These are phyloP conservation scores for Seira ritae DNA, from an alignment of 2,888 invertebrate genomes.

Conservation along the genomic window DNA sequence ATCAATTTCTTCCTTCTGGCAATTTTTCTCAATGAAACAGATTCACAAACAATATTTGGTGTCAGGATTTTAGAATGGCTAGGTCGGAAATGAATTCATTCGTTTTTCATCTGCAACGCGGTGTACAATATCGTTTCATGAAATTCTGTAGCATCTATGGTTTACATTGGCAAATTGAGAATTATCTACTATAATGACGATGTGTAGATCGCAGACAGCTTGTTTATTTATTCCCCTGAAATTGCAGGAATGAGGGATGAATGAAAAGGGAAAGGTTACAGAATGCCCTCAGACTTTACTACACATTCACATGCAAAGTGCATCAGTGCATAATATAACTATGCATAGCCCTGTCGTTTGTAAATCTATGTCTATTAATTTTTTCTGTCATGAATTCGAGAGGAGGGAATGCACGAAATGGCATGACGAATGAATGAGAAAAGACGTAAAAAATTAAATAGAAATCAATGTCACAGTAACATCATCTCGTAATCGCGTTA, in stretches of 20 bases:
- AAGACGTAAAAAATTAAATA: neutral
- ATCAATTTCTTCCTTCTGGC: too few relatives aligned
- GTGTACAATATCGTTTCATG: too few relatives aligned
- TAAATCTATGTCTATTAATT: too few relatives aligned
- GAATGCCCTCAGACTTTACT: slow-evolving; percentile 8
- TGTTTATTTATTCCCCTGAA: neutral
- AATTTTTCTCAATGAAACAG: too few relatives aligned
- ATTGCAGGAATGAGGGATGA: neutral
- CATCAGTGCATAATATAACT: too few relatives aligned
- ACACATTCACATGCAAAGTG: neutral
- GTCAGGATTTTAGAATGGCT: too few relatives aligned
- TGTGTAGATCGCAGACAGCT: slow-evolving; percentile 8
- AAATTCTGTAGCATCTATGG: too few relatives aligned
- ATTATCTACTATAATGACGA: too few relatives aligned
- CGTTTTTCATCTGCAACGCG: too few relatives aligned
- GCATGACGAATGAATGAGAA: slow-evolving; percentile 14
- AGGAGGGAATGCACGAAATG: neutral
- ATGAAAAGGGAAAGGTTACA: slow-evolving; percentile 14
- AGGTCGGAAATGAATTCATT: too few relatives aligned
- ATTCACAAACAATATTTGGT: too few relatives aligned
- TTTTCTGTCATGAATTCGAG: neutral
- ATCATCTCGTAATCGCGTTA: neutral
- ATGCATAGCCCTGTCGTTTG: neutral
- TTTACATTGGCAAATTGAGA: neutral
- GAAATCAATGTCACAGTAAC: slow-evolving; percentile 11